Evolutionary conservation across 2,888 invertebrate genomes (phyloP).

Genomic region (Cosmia trapezina): DNA sequence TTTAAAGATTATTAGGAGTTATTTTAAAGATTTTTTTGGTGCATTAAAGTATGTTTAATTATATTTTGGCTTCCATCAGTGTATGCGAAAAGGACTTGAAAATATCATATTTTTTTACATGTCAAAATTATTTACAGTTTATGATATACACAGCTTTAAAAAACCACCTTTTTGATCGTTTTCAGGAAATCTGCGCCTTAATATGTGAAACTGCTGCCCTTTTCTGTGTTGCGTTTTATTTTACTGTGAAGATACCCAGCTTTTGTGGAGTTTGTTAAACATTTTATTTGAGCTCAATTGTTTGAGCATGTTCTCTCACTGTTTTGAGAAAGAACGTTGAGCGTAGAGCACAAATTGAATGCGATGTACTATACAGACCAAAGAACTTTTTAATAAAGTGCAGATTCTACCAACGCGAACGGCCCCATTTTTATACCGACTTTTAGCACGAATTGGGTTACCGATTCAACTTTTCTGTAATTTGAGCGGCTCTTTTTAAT

Average conservation of each 20-base stretch:
- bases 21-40: no score
- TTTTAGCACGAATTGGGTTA: conserved; percentile 27
- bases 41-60: no score
- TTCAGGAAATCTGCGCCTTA: no score
- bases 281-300: conserved; percentile 60
- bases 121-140: no score
- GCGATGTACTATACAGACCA: conserved; percentile 17
- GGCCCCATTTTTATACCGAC: conserved; percentile 30
- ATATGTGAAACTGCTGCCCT: conserved; percentile 9
- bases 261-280: conserved; percentile 49
- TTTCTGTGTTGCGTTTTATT: not conserved
- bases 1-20: no score
- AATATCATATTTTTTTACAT: no score
- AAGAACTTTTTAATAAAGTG: conserved; percentile 49
- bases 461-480: conserved; percentile 39
- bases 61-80: no score
- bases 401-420: conserved; percentile 30
- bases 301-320: conserved; percentile 45
- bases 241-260: conserved; percentile 37
- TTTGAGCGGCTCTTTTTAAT: conserved; percentile 36
- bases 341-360: conserved; percentile 40
- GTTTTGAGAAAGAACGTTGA: conserved; percentile 43
- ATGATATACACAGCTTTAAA: no score
- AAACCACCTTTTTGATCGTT: no score
- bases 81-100: no score